Base-by-base conservation (phyloP, 2,113 vertebrate species). In the Redunca redunca region DNA sequence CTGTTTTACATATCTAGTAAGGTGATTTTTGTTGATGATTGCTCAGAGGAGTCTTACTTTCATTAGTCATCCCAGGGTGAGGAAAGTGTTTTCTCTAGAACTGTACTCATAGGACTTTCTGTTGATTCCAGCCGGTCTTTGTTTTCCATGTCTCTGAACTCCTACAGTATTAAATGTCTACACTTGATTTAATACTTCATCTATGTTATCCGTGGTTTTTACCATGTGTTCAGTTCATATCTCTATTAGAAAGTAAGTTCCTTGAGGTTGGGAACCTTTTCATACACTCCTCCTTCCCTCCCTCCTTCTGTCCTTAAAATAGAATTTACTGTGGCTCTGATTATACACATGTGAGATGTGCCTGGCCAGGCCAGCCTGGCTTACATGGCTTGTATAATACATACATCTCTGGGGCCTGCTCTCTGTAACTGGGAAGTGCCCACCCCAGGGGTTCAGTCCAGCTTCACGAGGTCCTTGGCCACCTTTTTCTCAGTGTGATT, bases 401-500 rank as follows among this genome's bases (percentile, higher is more conserved):
- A 97, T 98, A 98, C 92, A 92, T 58, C 91, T 15, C 62, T 2
- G 53, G 80, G 87, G 95, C 50, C 80, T 71, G 86, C 50, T 91
- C 43, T 77, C 89, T 30, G 0, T 33, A 5, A 60, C 28, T 43
- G 2, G 62, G 36, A 67, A 62, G 23, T 1, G 19, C 83, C 90
- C 30, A 21, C n/a, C 6, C 21, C 10, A 0, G 28, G 4, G 19
- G 77, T 16, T 99, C 98, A 99, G 98, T 99, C 99, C 96, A 99
- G 97, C 96, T 99, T 99, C 91, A 99, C 98, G 78, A 99, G 99
- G 93, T 99, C 99, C 98, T 99, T 99, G 30, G 98, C 99, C 1
- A 99, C 99, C 97, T 99, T 99, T 91, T 99, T 99, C 83, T 99
- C 99, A 0, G 99, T 99, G 7, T 99, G 98, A 53, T 99, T 99